phyloP scores from a whole-genome alignment of 2,797 vertebrate species.

The Liasis olivaceus region DNA sequence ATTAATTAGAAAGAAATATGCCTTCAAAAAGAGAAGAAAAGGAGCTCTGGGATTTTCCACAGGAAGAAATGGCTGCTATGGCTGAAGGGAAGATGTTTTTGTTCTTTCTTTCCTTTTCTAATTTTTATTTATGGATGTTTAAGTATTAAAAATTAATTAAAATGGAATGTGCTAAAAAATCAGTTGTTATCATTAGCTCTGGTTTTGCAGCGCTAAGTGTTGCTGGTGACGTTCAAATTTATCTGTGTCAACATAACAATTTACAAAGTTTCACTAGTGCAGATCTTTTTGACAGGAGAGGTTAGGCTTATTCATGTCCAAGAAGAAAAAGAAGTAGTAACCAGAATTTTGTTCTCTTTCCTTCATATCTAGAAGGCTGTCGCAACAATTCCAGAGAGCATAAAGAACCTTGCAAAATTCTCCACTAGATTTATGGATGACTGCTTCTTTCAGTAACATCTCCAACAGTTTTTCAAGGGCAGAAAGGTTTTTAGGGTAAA shows the following conservation, averaged over 20 bases:
- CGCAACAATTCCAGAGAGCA: not conserved
- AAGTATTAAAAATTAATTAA: conserved; percentile 71
- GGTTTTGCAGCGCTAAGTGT: conserved; percentile 58
- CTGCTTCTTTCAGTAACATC: not conserved
- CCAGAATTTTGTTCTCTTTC: not conserved
- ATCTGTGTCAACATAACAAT: conserved; percentile 54
- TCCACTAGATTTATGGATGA: not conserved
- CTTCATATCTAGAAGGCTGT: no score
- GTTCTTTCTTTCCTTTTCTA: conserved; percentile 11
- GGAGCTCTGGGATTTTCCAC: conserved; percentile 69
- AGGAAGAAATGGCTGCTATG: conserved; percentile 70
- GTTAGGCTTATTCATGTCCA: conserved; percentile 10
- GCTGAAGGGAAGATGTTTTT: conserved; percentile 67
- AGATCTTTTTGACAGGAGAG: conserved; percentile 29
- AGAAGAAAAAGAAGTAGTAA: not conserved
- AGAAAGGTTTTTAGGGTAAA: not conserved
- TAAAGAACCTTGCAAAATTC: not conserved
- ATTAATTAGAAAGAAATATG: conserved; percentile 73
- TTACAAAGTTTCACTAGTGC: not conserved
- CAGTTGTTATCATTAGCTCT: conserved; percentile 68
- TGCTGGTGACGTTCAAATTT: conserved; percentile 61
- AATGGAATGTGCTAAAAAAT: conserved; percentile 59
- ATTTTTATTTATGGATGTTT: conserved; percentile 24
- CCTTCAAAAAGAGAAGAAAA: conserved; percentile 70
- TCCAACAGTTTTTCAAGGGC: not conserved